Evolutionary conservation across 92 coral and sea anemone genomes (phyloP).

Genomic region (Bergia puertoricense): DNA sequence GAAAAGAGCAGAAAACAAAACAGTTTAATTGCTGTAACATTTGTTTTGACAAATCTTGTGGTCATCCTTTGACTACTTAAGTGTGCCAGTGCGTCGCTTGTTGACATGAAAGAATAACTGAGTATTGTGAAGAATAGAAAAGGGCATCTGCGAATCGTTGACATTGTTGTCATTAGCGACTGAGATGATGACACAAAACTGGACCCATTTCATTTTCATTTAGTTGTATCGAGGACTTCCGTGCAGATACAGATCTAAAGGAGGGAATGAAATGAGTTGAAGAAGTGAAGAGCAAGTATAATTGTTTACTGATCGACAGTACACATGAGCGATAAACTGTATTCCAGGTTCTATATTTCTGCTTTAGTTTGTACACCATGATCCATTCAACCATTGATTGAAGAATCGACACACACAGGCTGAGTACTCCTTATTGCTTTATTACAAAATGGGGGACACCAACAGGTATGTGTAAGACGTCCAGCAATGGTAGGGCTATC

Average conservation of each 20-base stretch:
- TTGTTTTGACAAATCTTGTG: background rate
- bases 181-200: background rate
- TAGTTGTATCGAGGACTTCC: background rate
- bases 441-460: slow-evolving; percentile 7
- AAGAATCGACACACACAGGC: slow-evolving; percentile 7
- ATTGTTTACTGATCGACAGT: background rate
- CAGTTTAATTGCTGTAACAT: background rate
- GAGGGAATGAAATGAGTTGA: background rate
- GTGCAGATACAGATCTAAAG: background rate
- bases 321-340: too few relatives aligned
- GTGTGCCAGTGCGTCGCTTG: background rate
- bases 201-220: background rate
- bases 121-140: background rate
- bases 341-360: background rate
- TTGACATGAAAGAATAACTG: background rate
- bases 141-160: background rate
- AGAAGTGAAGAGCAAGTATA: background rate
- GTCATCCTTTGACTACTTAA: background rate
- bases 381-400: background rate
- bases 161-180: slow-evolving; percentile 25
- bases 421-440: background rate
- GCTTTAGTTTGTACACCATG: background rate
- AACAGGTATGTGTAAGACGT: slow-evolving; percentile 2
- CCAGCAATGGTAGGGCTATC: background rate
- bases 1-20: background rate